Percentiles rank a stretch among this genome's conserved stretches.
Conservation (phyloP, 2,888 invertebrate genomes). For the Didymodactylos carnosus region DNA sequence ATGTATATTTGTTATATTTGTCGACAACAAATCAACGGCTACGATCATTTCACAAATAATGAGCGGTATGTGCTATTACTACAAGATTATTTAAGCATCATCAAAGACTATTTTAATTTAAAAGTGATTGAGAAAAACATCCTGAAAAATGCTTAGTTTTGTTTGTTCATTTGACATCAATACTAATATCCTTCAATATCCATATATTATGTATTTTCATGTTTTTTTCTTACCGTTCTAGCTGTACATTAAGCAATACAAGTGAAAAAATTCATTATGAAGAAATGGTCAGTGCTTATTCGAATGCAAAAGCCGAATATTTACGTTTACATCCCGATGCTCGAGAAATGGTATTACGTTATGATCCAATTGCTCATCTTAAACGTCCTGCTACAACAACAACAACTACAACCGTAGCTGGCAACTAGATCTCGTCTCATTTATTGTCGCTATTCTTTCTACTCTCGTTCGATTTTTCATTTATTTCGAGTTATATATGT, state of each 20-base stretch:
- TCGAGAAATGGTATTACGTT: slow-evolving; percentile 18
- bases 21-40: slow-evolving; percentile 37
- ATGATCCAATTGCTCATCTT: slow-evolving; percentile 20
- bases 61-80: neutral
- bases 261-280: slow-evolving; percentile 20
- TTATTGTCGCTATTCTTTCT: too few relatives aligned
- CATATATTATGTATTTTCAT: neutral
- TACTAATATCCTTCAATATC: too few relatives aligned
- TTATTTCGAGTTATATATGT: too few relatives aligned
- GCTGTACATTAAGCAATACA: slow-evolving; percentile 20
- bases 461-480: too few relatives aligned
- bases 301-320: slow-evolving; percentile 22
- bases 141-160: too few relatives aligned
- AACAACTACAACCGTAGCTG: neutral
- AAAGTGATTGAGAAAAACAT: too few relatives aligned
- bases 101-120: too few relatives aligned
- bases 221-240: slow-evolving; percentile 5
- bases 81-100: too few relatives aligned
- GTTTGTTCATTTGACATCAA: too few relatives aligned
- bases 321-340: slow-evolving; percentile 25
- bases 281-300: slow-evolving; percentile 25
- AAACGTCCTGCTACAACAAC: neutral
- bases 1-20: slow-evolving; percentile 43
- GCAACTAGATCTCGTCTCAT: too few relatives aligned
- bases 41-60: slow-evolving; percentile 38